Base-by-base conservation (phyloP, 2,113 vertebrate genomes). In the Scomber scombrus region DNA sequence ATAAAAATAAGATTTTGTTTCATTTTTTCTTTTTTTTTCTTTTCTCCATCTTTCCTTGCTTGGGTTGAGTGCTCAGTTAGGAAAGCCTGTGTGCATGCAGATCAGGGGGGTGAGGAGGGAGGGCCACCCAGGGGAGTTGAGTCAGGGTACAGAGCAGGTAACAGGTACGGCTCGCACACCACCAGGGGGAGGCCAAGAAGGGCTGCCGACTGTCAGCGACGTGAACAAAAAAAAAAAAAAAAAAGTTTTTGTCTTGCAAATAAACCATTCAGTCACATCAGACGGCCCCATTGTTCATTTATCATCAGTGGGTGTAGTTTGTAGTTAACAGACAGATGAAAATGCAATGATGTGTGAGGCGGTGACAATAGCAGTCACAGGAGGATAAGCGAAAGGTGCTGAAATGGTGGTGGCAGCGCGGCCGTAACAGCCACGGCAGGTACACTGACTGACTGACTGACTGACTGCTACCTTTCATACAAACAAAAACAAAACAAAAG, bases 1-100 rank as follows among this genome's bases (percentile, higher is more conserved):
- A 93, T 94, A 89, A 90, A 88, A 92, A 91, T 92, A 88, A 66
- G 78, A 81, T 92, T 91, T 89, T 71, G 80, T 88, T 87, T 90
- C 80, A 67, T 84, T 81, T 56, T 67, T 18, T 71, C 6, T 64
- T 68, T 46, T 70, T 51, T 45, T 29, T 7, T 1, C 9, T 46
- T 70, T 51, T 45, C 19, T 7, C 0, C 11, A 9, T 57, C 9
- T 76, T 67, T 74, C 56, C 46, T 60, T 78, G 45, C 58, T 75
- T 81, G 81, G 86, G 81, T 91, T 85, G 87, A 91, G 88, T 85
- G 88, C 89, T 88, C 89, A 13, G 79, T 83, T 77, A 64, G 80
- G 71, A 81, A 77, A 85, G 58, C 82, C 82, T 62, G 31, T 34
- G 60, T 73, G 86, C 72, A 88, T 88, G 84, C 85, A 85, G 90